phyloP scores from a whole-genome alignment of 2,797 vertebrate species.

The Cryptoblepharus egeriae region DNA sequence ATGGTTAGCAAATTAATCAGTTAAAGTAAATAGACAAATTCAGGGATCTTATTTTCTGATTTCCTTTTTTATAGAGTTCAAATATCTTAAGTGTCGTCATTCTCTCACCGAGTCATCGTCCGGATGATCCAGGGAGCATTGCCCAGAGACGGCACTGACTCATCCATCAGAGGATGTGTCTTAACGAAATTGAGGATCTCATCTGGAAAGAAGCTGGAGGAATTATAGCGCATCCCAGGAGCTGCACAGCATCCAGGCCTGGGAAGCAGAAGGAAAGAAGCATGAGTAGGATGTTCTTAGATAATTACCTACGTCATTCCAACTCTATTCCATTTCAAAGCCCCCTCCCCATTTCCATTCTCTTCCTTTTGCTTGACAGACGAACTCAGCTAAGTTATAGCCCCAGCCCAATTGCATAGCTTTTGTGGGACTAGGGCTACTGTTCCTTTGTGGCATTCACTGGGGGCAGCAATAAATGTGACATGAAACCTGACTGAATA shows the following conservation, averaged over 20 bases:
- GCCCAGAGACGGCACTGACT: constrained; percentile 89
- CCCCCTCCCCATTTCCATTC: not conserved
- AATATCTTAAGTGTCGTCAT: not conserved
- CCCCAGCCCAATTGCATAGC: too few relatives aligned
- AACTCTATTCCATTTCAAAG: not conserved
- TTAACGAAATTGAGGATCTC: constrained; percentile 97
- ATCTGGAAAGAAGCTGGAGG: constrained; percentile 91
- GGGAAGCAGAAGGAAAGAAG: not conserved
- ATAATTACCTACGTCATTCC: rapidly evolving
- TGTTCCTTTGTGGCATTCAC: too few relatives aligned
- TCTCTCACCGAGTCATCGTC: constrained; percentile 89
- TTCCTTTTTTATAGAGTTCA: not conserved
- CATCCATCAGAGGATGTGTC: constrained; percentile 95
- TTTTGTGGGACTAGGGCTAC: too few relatives aligned
- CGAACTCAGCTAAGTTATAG: too few relatives aligned
- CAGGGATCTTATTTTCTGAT: not conserved
- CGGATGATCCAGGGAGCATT: constrained; percentile 92
- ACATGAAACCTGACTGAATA: too few relatives aligned
- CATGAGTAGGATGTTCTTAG: not conserved
- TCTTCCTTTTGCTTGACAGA: not conserved
- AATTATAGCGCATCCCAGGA: constrained; percentile 89
- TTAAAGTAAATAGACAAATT: too few relatives aligned
- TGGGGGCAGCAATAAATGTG: too few relatives aligned
- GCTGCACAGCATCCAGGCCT: constrained; percentile 92
- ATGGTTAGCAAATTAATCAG: too few relatives aligned